phyloP scores from a whole-genome alignment of 2,797 vertebrate genomes.

The Bryconaethiops microstoma region DNA sequence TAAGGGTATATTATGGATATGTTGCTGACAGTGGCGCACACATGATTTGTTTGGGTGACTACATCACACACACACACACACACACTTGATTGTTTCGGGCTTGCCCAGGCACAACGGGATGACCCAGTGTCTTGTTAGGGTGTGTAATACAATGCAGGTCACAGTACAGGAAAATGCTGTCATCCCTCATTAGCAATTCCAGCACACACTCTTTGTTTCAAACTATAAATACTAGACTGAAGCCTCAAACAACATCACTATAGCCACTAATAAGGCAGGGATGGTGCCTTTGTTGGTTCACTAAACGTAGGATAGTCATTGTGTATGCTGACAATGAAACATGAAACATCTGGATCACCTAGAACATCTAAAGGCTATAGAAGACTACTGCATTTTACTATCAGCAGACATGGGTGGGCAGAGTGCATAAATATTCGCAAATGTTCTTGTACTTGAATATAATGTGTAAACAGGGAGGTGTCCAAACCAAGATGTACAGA shows the following conservation, averaged over 20 bases:
- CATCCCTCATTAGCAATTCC: constrained; percentile 21
- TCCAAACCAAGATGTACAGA: too few relatives aligned
- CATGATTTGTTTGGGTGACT: not conserved
- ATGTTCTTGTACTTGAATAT: too few relatives aligned
- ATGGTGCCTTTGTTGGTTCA: not conserved
- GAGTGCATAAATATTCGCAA: too few relatives aligned
- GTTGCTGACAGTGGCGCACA: not conserved
- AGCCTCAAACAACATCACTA: not conserved
- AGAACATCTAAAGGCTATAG: too few relatives aligned
- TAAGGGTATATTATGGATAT: not conserved
- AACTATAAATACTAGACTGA: not conserved
- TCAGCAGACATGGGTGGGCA: too few relatives aligned
- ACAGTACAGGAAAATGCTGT: constrained; percentile 33
- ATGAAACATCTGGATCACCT: not conserved
- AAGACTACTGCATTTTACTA: too few relatives aligned
- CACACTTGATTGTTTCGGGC: constrained; percentile 5
- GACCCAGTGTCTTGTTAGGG: constrained; percentile 24
- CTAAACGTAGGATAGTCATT: not conserved
- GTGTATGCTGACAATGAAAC: not conserved
- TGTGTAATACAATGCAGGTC: constrained; percentile 34
- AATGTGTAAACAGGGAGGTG: too few relatives aligned
- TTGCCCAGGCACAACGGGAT: constrained; percentile 1
- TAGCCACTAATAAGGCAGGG: not conserved
- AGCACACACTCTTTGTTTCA: constrained; percentile 15
- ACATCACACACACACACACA: not conserved